Percentiles rank a stretch among this genome's conserved stretches.
These are phyloP conservation scores for Hystrix cristata DNA, from an alignment of 2,113 vertebrate species.

Conservation along the genomic window DNA sequence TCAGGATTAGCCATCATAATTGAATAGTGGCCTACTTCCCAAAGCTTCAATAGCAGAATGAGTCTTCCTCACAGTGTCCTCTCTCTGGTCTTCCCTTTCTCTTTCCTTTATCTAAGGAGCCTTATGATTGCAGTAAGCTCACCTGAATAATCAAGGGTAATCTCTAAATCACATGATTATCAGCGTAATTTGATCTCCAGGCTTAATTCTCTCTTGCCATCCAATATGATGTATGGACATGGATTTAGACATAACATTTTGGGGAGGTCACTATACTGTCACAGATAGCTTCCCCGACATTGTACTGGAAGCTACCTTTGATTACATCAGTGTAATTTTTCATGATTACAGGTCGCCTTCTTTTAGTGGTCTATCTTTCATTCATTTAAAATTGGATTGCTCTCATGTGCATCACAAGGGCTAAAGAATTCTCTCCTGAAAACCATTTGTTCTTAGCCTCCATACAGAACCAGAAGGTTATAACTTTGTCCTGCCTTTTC, in stretches of 20 bases:
- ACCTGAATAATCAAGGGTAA: not conserved
- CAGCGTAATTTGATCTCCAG: not conserved
- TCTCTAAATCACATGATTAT: not conserved
- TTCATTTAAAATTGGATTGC: conserved; percentile 12
- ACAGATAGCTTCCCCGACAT: not conserved
- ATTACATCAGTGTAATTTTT: not conserved
- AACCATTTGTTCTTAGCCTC: not conserved
- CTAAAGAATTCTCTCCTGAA: not conserved
- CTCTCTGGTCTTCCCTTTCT: not conserved
- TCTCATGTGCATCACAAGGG: not conserved
- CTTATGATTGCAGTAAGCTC: not conserved
- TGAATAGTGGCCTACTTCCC: not conserved
- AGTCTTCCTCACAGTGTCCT: not conserved
- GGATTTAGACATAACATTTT: not conserved
- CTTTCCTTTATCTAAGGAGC: not conserved
- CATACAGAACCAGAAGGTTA: not conserved
- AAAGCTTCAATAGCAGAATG: not conserved
- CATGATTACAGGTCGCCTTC: not conserved
- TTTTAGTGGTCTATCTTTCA: not conserved
- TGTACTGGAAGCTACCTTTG: not conserved
- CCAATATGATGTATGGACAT: not conserved
- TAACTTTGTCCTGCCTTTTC: not conserved
- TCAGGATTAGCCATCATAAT: not conserved
- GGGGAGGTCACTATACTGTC: not conserved
- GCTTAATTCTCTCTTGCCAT: not conserved